Evolutionary conservation across 2,888 invertebrate species (phyloP), one percentile per base, ranked within the genome.

Genomic region (Drosophila limbata): DNA sequence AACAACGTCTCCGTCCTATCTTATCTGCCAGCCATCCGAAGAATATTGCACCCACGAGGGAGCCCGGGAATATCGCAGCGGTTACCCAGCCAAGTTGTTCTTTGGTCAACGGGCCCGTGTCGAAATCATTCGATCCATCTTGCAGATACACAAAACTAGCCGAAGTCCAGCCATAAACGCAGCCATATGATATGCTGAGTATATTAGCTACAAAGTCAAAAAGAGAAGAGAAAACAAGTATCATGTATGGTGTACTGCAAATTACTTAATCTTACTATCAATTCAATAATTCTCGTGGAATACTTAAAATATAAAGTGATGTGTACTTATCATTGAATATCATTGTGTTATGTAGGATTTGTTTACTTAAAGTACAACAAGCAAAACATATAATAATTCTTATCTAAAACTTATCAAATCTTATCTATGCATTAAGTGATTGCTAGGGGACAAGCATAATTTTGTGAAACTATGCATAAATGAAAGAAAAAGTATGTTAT

Each of bases 131-230:
- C 1, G 51, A 10, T 6, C 45, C 45, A 80, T 86, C 28, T 21
- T 56, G 44, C 0, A 68, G 31, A 8, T 68, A 44, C 19, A 57
- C 8, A 10, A 44, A 31, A 33, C 67, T 63, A 1, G 68, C 44
- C 8, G 68, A 64, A 8, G 48, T n/a, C 68, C 68, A 68, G n/a
- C 64, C 51, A n/a, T 53, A 63, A 52, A 53, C 48, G 25, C 56
- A 51, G 28, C 68, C 68, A 52, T 57, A 68, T 1, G 68, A 56
- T 11, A 68, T 45, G 25, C 39, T 42, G 1, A 69, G 40, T 17
- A 66, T 15, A 17, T 69, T 66, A 10, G 15, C 65, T 65, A 9
- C 0, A 15, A 37, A 33, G 28, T 11, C n/a, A 15, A 44, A 19
- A 13, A 19, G 10, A 39, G 8, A 15, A 28, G 1, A 9, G 0